These are phyloP conservation scores for Silurus asotus DNA, from an alignment of 2,113 vertebrate genomes.

Conservation along the genomic window DNA sequence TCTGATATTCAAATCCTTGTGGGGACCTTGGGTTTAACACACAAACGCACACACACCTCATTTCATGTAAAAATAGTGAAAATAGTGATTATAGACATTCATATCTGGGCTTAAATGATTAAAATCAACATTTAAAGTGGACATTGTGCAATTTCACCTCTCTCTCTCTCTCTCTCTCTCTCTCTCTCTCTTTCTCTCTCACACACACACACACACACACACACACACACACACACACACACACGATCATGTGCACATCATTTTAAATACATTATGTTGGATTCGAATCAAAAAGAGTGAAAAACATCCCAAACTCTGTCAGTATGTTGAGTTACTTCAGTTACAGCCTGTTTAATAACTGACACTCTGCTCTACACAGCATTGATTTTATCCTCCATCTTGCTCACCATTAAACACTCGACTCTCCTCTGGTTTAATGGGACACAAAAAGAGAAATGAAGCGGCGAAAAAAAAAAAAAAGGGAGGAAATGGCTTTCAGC, in stretches of 20 bases:
- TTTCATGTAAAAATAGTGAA: neutral
- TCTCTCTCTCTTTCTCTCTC: no score
- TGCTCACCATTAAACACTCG: conserved; percentile 6
- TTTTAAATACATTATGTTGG: no score
- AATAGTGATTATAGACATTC: neutral
- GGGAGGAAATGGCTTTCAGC: conserved; percentile 3
- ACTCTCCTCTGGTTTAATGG: conserved; percentile 22
- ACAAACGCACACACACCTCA: neutral
- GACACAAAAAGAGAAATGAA: conserved; percentile 10
- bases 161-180: no score
- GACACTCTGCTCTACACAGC: neutral
- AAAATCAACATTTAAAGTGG: neutral
- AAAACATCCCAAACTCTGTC: neutral
- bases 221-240: neutral
- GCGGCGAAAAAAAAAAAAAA: no score
- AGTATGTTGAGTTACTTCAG: neutral
- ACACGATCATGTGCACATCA: neutral
- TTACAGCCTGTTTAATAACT: conserved; percentile 11
- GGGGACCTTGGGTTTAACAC: neutral
- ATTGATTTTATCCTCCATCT: conserved; percentile 11
- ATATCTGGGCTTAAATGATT: neutral
- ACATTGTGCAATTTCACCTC: neutral
- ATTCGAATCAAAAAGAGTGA: neutral
- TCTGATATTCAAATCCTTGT: neutral
- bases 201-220: no score